Percentiles rank a stretch among this genome's conserved stretches.
These are phyloP conservation scores for Prionailurus bengalensis DNA, from an alignment of 2,113 vertebrate species.

Conservation along the genomic window DNA sequence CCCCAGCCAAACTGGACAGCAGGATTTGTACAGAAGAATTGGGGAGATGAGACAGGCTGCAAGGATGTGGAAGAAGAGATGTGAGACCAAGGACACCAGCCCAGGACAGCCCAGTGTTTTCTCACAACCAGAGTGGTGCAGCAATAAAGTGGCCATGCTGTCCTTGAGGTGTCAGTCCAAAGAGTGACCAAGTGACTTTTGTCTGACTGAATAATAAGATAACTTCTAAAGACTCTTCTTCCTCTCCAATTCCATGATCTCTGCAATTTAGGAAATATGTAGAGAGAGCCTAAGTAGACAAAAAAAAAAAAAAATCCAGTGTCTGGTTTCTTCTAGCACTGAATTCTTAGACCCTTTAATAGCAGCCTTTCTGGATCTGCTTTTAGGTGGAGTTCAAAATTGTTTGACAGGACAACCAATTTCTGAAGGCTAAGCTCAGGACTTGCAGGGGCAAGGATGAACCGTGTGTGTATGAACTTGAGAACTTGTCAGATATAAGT, in stretches of 20 bases:
- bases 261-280: neutral
- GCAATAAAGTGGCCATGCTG: neutral
- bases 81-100: neutral
- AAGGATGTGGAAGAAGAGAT: neutral
- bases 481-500: neutral
- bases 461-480: neutral
- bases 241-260: neutral
- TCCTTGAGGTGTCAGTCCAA: neutral
- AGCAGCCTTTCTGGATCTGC: neutral
- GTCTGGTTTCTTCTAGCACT: neutral
- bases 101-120: slow-evolving; percentile 5
- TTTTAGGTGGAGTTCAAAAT: neutral
- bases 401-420: neutral
- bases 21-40: neutral
- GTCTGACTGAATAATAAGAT: neutral
- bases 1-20: neutral
- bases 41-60: neutral
- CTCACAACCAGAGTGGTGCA: neutral
- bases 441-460: neutral
- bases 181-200: neutral
- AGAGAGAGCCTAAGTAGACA: neutral
- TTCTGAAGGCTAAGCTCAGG: slow-evolving; percentile 23
- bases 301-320: neutral
- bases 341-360: neutral
- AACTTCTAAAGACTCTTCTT: neutral